phyloP scores from a whole-genome alignment of 2,113 vertebrate species.

The Otus sunia region DNA sequence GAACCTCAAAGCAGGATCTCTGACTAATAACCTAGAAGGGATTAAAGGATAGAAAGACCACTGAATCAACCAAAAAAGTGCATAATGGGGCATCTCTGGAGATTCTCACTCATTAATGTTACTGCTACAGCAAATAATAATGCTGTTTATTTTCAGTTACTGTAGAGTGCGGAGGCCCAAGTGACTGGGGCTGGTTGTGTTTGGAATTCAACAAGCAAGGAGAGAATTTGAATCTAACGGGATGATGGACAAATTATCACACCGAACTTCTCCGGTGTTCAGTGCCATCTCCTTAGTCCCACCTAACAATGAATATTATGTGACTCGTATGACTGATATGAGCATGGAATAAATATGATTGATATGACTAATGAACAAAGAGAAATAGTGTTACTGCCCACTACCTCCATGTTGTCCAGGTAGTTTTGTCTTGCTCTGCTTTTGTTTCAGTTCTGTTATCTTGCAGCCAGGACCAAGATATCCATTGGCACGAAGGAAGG shows the following conservation, averaged over 20 bases:
- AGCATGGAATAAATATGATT: neutral
- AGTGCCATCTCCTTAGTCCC: neutral
- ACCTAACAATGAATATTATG: neutral
- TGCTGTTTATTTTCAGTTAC: neutral
- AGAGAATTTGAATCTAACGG: neutral
- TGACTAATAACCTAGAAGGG: neutral
- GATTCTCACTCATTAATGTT: neutral
- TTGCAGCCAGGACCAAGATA: neutral
- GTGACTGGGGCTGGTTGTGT: neutral
- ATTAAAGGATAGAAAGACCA: neutral
- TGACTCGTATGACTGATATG: neutral
- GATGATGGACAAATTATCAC: neutral
- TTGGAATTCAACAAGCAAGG: neutral
- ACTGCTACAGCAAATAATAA: neutral
- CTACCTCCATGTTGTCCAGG: neutral
- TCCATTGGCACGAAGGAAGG: neutral
- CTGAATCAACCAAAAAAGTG: neutral
- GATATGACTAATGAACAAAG: neutral
- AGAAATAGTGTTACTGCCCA: neutral
- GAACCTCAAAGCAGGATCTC: neutral
- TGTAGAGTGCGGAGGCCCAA: neutral
- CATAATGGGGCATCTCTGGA: neutral
- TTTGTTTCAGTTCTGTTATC: neutral
- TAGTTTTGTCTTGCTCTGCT: neutral
- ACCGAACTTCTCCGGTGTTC: neutral